A percentile compares a stretch with the other conserved stretches of the same genome.
These are phyloP conservation scores for Aspidiotus rigidus DNA, from an alignment of 2,888 invertebrate genomes.

Conservation along the genomic window DNA sequence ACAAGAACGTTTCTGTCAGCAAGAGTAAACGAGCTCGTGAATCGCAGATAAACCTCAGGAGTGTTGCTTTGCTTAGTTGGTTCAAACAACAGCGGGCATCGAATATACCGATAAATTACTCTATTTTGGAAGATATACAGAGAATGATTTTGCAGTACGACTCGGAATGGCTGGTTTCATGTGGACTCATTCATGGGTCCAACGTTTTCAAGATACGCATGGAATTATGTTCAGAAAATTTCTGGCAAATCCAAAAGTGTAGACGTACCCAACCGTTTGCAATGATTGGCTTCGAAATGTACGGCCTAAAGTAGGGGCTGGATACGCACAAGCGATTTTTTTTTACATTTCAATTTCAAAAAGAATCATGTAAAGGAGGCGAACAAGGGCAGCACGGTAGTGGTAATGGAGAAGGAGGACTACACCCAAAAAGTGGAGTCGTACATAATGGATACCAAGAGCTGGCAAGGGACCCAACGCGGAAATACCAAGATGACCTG, in stretches of 20 bases:
- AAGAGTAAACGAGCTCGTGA: not conserved
- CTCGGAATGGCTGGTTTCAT: constrained; percentile 34
- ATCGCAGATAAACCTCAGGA: not conserved
- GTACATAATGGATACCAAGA: no score
- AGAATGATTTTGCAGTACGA: constrained; percentile 35
- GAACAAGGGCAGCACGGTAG: no score
- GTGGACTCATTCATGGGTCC: constrained; percentile 38
- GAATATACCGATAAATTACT: constrained; percentile 33
- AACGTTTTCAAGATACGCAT: constrained; percentile 34
- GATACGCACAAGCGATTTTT: no score
- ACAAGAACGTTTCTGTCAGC: not conserved
- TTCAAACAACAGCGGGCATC: constrained; percentile 29
- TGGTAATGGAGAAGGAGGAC: no score
- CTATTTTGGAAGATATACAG: constrained; percentile 35
- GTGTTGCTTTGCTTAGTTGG: constrained; percentile 30
- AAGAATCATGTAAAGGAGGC: constrained; percentile 40
- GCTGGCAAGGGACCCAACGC: no score
- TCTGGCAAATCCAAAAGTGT: constrained; percentile 37
- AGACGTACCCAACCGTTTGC: constrained; percentile 28
- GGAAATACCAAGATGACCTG: no score
- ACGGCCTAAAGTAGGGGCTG: constrained; percentile 36
- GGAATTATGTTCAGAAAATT: constrained; percentile 35
- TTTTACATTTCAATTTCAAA: constrained; percentile 39
- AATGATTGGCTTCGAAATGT: constrained; percentile 35
- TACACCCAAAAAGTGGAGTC: no score